phyloP scores from a whole-genome alignment of 2,113 vertebrate genomes.

The Todiramphus chloris region DNA sequence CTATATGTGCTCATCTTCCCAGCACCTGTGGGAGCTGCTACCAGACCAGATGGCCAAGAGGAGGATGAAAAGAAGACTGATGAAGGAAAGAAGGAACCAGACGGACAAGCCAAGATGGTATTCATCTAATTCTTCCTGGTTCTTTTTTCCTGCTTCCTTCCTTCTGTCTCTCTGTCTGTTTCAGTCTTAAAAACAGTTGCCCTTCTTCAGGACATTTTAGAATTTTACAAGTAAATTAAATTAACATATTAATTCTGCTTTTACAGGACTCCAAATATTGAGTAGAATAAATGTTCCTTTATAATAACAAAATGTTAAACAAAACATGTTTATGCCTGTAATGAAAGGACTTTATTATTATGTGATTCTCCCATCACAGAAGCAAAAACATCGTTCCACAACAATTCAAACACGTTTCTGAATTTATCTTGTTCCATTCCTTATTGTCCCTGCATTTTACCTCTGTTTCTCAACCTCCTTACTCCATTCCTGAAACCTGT shows the following conservation, averaged over 20 bases:
- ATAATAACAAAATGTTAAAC: background rate
- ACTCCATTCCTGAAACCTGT: slow-evolving; percentile 43
- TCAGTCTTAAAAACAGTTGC: background rate
- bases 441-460: background rate
- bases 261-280: background rate
- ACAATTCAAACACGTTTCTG: background rate
- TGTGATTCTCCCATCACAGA: background rate
- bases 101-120: background rate
- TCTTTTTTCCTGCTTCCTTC: background rate
- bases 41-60: slow-evolving; percentile 22
- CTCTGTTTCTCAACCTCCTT: background rate
- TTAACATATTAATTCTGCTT: background rate
- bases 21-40: slow-evolving; percentile 1
- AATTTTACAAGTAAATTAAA: background rate
- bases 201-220: background rate
- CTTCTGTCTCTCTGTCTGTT: slow-evolving; percentile 7
- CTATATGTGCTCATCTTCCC: background rate
- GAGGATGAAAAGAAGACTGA: background rate
- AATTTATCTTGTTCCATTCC: background rate
- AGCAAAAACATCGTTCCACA: background rate
- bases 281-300: background rate
- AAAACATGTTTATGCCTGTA: background rate
- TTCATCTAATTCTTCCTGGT: background rate
- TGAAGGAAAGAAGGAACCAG: slow-evolving; percentile 21
- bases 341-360: background rate